Base-by-base conservation (phyloP, 2,797 vertebrate species). In the Ptychobarbus kaznakovi region DNA sequence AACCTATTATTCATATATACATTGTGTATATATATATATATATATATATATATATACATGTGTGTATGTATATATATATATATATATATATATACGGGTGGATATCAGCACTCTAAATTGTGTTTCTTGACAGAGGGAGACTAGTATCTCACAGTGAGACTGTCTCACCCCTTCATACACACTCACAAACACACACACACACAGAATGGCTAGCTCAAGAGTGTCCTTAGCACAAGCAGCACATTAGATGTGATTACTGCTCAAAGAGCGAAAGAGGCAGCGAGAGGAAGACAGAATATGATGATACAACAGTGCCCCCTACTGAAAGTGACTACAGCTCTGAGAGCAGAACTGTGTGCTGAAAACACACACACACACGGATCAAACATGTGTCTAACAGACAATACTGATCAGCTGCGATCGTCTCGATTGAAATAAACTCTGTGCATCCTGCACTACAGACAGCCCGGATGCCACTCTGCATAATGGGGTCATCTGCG, bases 271-370 rank as follows among this genome's bases (percentile, higher is more conserved):
- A 93, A 91, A 93, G 91, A 91, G 89, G 61, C 61, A 79, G 91
- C 32, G 79, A 76, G 80, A 53, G 40, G 46, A 70, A 86, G 82
- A 72, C 58, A 40, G 65, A 56, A 46, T 90, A 90, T 79, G 81
- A 92, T 93, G 93, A 96, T 96, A 94, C 96, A 98, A 99, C 96
- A 97, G 92, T 97, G 96, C 96, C 98, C 97, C 96, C 98, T 96
- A 92, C 94, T 95, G 98, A 83, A 76, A 46, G 38, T 53, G 3
- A 53, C 74, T 44, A 40, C 20, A 53, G 46, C 25, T 25, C 83
- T 32, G 16, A 68, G 11, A 44, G n/a, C n/a, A 58, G 35, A 44
- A 65, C 20, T 81, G 44, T 73, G 61, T 51, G 44, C 66, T 80
- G 49, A 78, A 63, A 11, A 63, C 80, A 76, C 10, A 25, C 8